Base-by-base conservation (phyloP, 2,888 invertebrate species). In the Campopleginae sp. region DNA sequence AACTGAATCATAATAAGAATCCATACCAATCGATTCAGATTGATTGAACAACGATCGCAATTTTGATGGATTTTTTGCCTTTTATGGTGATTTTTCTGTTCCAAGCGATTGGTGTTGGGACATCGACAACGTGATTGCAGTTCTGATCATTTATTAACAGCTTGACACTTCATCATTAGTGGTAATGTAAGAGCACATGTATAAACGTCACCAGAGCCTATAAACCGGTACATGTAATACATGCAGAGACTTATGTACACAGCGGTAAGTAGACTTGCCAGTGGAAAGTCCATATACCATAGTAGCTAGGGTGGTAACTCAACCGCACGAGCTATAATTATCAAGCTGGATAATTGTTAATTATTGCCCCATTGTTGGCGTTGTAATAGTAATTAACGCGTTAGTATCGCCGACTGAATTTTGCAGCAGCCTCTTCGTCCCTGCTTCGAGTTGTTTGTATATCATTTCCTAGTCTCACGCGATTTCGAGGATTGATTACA, bases 281-380 rank as follows among this genome's bases (percentile, higher is more conserved):
- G 66, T 46, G 23, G 33, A 78, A 42, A 78, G 51, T 23, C 44
- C 66, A 77, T 19, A 66, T 38, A 76, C 51, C 54, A 72, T 72
- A 48, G 79, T 65, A 61, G 79, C 48, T 31, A 65, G 72, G 87
- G 82, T 89, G 90, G 91, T 92, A 91, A 92, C 90, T 92, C 92
- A 91, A 86, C 87, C 78, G 87, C 70, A 65, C 86, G 86, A 88
- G 89, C 88, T 91, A 90, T 91, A 92, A 93, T 93, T 92, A 92
- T 90, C 91, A 90, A 89, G 89, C 90, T 88, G 90, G 89, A 90
- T 92, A 92, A 93, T 93, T 93, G 92, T 93, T 93, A 92, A 93
- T 93, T 93, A 92, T 92, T 91, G 90, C 90, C 86, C 92, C 88
- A 92, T 92, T 92, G 92, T 92, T 91, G 80, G 85, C 70, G 86